Conservation (phyloP, 2,797 vertebrate genomes). For the Acropternis orthonyx region DNA sequence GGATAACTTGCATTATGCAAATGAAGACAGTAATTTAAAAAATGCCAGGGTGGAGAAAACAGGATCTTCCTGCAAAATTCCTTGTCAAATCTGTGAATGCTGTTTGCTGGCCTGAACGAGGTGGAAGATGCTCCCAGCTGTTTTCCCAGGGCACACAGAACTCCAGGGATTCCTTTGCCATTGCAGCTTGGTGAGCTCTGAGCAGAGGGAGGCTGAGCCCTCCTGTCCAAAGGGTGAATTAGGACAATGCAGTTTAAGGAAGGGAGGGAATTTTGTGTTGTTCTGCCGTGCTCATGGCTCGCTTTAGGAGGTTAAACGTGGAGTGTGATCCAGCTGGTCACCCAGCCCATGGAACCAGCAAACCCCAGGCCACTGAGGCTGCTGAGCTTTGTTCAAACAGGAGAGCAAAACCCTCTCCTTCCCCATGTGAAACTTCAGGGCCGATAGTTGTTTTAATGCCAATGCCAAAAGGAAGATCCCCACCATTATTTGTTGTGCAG, state of each 20-base stretch:
- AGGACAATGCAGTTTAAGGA: background rate
- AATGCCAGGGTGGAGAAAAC: background rate
- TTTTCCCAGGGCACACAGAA: background rate
- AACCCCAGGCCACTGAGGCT: background rate
- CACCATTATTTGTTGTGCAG: background rate
- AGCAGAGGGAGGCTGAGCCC: background rate
- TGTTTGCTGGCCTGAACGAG: background rate
- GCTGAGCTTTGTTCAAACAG: background rate
- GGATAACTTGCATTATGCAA: background rate
- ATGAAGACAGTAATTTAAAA: background rate
- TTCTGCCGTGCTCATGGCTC: background rate
- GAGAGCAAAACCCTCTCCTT: background rate
- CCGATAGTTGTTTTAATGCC: background rate
- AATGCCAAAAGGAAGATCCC: constrained; percentile 17
- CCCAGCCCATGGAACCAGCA: background rate
- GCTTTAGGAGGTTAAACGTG: background rate
- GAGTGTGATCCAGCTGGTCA: background rate
- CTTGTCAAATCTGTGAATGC: background rate
- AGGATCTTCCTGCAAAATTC: background rate
- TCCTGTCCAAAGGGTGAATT: background rate
- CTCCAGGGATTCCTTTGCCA: background rate
- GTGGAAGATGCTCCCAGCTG: background rate
- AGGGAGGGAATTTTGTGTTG: background rate
- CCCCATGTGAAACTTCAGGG: background rate
- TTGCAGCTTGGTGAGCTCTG: background rate